A percentile compares a stretch with the other conserved stretches of the same genome.
phyloP scores from a whole-genome alignment of 2,797 vertebrate genomes.

The Mallotus villosus region DNA sequence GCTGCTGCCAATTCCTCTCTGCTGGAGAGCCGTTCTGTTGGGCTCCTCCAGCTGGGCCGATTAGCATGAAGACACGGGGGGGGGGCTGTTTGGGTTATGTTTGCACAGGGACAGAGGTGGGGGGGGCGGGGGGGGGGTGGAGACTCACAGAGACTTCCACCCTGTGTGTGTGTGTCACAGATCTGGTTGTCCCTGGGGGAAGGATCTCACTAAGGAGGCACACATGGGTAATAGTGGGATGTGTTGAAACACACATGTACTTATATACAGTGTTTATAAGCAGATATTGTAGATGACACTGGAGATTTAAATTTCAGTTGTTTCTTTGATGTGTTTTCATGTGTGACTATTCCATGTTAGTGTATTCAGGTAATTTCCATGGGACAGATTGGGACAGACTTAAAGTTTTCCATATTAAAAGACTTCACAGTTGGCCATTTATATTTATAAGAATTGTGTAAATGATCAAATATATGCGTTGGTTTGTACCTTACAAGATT shows the following conservation, averaged over 20 bases:
- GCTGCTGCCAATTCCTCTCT: neutral
- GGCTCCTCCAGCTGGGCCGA: conserved; percentile 17
- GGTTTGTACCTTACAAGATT: too few species aligned
- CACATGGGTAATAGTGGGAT: neutral
- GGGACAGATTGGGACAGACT: too few species aligned
- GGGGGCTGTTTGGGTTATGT: neutral
- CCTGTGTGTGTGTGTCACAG: too few species aligned
- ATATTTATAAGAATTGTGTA: too few species aligned
- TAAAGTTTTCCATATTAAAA: too few species aligned
- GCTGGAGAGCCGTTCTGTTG: conserved; percentile 16
- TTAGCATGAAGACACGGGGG: conserved; percentile 31
- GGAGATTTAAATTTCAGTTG: neutral
- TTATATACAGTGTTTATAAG: neutral
- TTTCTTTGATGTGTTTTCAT: neutral
- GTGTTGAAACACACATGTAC: neutral
- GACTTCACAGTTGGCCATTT: too few species aligned
- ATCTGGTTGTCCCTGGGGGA: too few species aligned
- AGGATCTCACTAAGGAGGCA: neutral
- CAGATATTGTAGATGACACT: neutral
- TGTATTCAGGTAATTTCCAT: too few species aligned
- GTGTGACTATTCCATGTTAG: too few species aligned
- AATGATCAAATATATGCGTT: too few species aligned
- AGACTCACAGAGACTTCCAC: too few species aligned
- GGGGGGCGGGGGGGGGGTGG: too few species aligned
- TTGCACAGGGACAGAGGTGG: neutral